Base-by-base conservation (phyloP, 2,888 invertebrate genomes). In the Tetragonisca angustula region DNA sequence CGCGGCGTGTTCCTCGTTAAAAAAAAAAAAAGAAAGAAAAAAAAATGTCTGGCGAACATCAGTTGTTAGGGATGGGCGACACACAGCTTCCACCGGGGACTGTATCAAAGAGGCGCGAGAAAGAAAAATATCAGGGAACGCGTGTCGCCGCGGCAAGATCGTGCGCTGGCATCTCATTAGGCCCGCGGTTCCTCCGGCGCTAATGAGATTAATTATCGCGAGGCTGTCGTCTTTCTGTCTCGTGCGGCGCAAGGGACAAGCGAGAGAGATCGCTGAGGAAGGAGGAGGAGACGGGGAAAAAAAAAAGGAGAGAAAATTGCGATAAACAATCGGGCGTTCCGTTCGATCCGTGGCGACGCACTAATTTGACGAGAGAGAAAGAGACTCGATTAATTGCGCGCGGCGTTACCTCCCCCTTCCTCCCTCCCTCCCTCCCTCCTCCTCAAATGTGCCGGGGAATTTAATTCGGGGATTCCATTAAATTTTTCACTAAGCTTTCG, bases 151-250 rank as follows among this genome's bases (percentile, higher is more conserved):
- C 72, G 64, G 81, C 75, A 80, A 87, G 79, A 89, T 84, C 85
- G 80, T 77, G 78, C 78, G 67, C 65, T 67, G 79, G 80, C 85
- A 85, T 72, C 87, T 89, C 85, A 86, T 89, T 90, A 89, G 82
- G 76, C 64, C 76, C 76, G 69, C 69, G 81, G 52, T 82, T 84
- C 62, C 84, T 74, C 68, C 65, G 43, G 24, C 21, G 79, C 84
- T 89, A 89, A 90, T 89, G 88, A 89, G 87, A 89, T 89, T 90
- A 89, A 89, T 89, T 89, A 90, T 71, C 87, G 61, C 72, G 52
- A 71, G 19, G 13, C 36, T 67, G 71, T 76, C 64, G 70, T 70
- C 68, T 67, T 65, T 73, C 50, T 80, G 56, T 74, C 65, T 72
- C 62, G 56, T n/a, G 2, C 15, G 2, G 19, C n/a, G 49, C 17